Conservation (phyloP, 1,140 invertebrate genomes). For the Cydia fagiglandana region DNA sequence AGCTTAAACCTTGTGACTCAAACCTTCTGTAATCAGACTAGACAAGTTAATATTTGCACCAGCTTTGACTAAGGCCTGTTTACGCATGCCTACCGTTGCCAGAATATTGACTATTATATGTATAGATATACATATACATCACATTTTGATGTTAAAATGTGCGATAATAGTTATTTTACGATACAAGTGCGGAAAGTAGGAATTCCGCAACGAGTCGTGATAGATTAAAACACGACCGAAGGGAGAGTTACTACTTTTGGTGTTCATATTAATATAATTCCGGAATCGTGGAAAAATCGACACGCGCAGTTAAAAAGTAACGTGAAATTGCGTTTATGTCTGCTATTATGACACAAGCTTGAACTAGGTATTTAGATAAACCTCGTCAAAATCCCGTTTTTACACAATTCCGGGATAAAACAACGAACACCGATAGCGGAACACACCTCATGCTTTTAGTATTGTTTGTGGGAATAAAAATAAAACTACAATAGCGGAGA, state of each 20-base stretch:
- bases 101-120: too few species aligned
- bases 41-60: constrained; percentile 19
- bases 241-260: too few species aligned
- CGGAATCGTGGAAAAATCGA: too few species aligned
- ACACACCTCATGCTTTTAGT: constrained; percentile 22
- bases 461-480: constrained; percentile 39
- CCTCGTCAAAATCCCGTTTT: neutral
- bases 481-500: constrained; percentile 42
- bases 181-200: too few species aligned
- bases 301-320: neutral
- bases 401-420: neutral
- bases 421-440: neutral
- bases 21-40: neutral
- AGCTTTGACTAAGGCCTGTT: neutral
- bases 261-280: too few species aligned
- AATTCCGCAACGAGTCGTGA: too few species aligned
- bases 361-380: neutral
- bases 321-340: neutral
- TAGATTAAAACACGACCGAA: too few species aligned
- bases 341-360: neutral
- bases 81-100: too few species aligned
- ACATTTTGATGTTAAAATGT: too few species aligned
- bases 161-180: too few species aligned
- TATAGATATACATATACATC: too few species aligned
- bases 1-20: neutral